phyloP scores from a whole-genome alignment of 2,113 vertebrate species.

The Syngnathus typhle region DNA sequence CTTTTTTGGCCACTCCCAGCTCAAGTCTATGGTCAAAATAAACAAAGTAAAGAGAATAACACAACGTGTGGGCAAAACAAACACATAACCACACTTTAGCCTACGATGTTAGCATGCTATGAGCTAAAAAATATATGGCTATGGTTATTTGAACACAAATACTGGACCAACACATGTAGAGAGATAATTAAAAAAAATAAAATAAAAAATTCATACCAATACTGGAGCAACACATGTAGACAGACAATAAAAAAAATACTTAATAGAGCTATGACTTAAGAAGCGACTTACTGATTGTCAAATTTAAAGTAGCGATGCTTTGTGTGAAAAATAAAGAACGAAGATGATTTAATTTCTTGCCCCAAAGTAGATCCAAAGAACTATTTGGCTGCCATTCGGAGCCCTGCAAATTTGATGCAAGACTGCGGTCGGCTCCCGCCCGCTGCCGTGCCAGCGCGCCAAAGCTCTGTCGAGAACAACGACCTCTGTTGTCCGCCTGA shows the following conservation, averaged over 20 bases:
- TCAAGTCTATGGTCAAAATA: too few species aligned
- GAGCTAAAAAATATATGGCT: not conserved
- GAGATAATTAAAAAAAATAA: not conserved
- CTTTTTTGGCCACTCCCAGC: too few species aligned
- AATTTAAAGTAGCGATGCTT: not conserved
- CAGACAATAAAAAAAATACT: not conserved
- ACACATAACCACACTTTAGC: too few species aligned
- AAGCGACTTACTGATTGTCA: not conserved
- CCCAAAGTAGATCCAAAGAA: not conserved
- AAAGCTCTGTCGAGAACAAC: conserved; percentile 3
- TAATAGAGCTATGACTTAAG: not conserved
- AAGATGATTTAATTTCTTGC: not conserved
- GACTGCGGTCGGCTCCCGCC: not conserved
- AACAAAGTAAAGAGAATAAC: not conserved
- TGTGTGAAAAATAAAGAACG: not conserved
- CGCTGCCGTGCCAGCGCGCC: not conserved
- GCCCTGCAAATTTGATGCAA: not conserved
- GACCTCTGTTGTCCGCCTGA: conserved; percentile 10
- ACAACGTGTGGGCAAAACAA: not conserved
- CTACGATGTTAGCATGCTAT: not conserved
- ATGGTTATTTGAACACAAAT: not conserved
- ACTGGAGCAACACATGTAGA: not conserved
- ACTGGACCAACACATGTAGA: not conserved
- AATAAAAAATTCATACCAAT: not conserved
- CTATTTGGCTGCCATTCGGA: not conserved